phyloP scores from a whole-genome alignment of 2,888 invertebrate genomes.

The Melanotus villosus region DNA sequence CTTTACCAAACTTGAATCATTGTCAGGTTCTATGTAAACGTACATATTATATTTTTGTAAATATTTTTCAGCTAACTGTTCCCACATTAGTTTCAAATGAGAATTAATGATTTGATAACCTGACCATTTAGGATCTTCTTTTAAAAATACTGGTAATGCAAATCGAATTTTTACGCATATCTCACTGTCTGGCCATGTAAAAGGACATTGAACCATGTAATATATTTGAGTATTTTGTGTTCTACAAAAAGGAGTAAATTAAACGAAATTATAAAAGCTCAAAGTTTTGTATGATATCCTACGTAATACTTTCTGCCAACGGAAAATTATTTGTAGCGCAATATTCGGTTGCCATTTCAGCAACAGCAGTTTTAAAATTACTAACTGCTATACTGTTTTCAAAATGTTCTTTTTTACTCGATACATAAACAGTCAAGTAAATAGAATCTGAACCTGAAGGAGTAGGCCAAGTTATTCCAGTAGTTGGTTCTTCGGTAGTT shows the following conservation, averaged over 20 bases:
- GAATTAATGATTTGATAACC: constrained; percentile 47
- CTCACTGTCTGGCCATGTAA: constrained; percentile 48
- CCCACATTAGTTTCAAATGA: constrained; percentile 51
- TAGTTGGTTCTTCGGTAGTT: constrained; percentile 39
- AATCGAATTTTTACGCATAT: constrained; percentile 44
- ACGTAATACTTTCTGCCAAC: constrained; percentile 45
- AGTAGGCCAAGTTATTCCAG: constrained; percentile 45
- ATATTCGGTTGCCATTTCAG: constrained; percentile 45
- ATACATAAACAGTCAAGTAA: constrained; percentile 36
- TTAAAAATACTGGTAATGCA: constrained; percentile 46
- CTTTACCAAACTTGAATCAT: not conserved
- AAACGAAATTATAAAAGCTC: not conserved
- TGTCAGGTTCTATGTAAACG: constrained; percentile 43
- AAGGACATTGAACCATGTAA: constrained; percentile 40
- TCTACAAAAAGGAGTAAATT: not conserved
- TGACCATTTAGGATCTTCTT: constrained; percentile 23
- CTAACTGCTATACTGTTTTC: not conserved
- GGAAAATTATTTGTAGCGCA: constrained; percentile 38
- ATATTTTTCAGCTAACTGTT: constrained; percentile 23
- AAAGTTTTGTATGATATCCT: constrained; percentile 19
- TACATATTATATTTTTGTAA: constrained; percentile 29
- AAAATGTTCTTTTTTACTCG: constrained; percentile 28
- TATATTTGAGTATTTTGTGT: constrained; percentile 44
- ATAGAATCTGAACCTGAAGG: constrained; percentile 37
- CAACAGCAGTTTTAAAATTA: constrained; percentile 39